phyloP scores from a whole-genome alignment of 1,140 invertebrate species.

The Globodera ellingtonae region DNA sequence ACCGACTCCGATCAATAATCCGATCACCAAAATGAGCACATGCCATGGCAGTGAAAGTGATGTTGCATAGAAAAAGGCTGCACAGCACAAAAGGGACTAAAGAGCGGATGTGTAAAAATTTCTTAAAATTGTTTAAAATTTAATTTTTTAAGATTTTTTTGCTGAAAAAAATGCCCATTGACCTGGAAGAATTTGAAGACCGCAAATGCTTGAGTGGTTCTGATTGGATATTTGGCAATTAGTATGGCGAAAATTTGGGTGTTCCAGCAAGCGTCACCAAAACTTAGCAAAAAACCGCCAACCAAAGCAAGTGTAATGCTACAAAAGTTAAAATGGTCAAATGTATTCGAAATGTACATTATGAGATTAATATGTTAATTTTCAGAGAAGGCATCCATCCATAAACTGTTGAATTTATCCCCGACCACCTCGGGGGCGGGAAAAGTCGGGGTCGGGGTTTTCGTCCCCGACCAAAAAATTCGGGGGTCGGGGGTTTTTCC shows the following conservation, averaged over 20 bases:
- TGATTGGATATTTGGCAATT: conserved; percentile 77
- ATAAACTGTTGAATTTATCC: too few species aligned
- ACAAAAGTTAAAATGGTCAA: conserved; percentile 49
- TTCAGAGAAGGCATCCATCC: background rate
- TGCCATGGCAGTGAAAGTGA: conserved; percentile 78
- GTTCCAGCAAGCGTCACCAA: conserved; percentile 70
- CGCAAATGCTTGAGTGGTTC: conserved; percentile 87
- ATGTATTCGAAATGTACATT: background rate
- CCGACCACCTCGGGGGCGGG: too few species aligned
- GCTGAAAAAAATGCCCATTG: background rate
- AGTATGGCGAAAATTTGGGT: conserved; percentile 84
- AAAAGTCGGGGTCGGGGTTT: too few species aligned
- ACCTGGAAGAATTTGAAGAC: conserved; percentile 81
- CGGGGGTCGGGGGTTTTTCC: too few species aligned
- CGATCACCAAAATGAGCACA: conserved; percentile 71
- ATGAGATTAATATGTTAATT: background rate
- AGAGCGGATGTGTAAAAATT: background rate
- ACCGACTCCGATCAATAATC: conserved; percentile 16
- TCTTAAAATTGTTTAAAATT: too few species aligned
- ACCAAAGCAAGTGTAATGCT: conserved; percentile 77
- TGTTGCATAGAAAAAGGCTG: conserved; percentile 85
- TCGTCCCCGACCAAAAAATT: too few species aligned
- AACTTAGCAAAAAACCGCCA: conserved; percentile 85
- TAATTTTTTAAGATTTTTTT: background rate
- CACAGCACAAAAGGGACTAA: conserved; percentile 76